Evolutionary conservation across 2,113 vertebrate genomes (phyloP).

Genomic region (Tachysurus vachellii): DNA sequence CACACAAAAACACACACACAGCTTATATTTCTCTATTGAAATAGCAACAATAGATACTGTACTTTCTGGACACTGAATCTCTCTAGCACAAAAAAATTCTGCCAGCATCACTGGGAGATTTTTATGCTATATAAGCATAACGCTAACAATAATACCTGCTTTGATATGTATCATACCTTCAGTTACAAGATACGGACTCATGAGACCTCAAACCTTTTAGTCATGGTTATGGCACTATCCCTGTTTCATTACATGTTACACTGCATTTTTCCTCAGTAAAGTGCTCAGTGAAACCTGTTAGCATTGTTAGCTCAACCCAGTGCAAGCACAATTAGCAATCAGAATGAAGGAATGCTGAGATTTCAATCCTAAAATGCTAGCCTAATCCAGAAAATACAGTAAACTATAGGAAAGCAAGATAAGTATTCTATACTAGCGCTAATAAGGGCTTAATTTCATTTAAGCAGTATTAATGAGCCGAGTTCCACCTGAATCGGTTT

Average conservation of each 20-base stretch:
- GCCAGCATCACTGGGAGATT: neutral
- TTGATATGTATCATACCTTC: neutral
- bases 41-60: neutral
- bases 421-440: neutral
- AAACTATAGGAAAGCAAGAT: neutral
- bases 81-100: neutral
- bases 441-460: neutral
- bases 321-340: neutral
- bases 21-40: neutral
- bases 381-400: slow-evolving; percentile 1
- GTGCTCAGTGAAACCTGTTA: neutral
- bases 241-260: neutral
- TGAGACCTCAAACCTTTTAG: neutral
- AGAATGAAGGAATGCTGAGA: neutral
- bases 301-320: neutral
- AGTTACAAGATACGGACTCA: neutral
- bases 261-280: neutral
- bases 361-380: neutral
- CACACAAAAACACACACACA: neutral
- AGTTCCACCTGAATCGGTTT: neutral
- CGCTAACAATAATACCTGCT: neutral
- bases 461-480: neutral
- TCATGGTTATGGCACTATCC: neutral
- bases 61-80: neutral
- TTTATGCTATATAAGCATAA: neutral